Evolutionary conservation across 2,797 vertebrate genomes (phyloP).

Genomic region (Anguilla anguilla): DNA sequence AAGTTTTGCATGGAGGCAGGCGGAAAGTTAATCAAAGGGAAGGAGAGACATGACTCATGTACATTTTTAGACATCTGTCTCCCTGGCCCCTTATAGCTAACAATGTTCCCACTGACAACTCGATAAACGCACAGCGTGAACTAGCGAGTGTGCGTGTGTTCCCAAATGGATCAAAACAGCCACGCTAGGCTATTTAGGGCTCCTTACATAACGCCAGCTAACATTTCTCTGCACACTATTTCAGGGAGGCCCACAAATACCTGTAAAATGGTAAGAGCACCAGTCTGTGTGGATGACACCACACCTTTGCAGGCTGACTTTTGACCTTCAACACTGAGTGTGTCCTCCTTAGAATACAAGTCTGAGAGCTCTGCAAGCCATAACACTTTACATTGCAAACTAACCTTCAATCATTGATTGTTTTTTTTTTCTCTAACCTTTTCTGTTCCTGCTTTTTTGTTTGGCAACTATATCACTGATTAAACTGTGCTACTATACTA

Average conservation of each 20-base stretch:
- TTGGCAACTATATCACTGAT: neutral
- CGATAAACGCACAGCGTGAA: neutral
- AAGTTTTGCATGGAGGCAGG: neutral
- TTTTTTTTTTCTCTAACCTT: neutral
- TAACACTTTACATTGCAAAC: neutral
- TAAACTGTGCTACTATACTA: neutral
- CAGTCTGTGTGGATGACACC: neutral
- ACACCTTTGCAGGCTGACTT: neutral
- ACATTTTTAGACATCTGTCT: conserved; percentile 11
- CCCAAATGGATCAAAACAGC: neutral
- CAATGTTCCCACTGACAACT: neutral
- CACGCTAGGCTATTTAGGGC: conserved; percentile 7
- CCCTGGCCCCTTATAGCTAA: neutral
- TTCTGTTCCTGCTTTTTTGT: neutral
- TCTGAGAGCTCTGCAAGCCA: neutral
- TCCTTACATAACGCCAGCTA: neutral
- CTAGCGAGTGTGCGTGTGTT: neutral
- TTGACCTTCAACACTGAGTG: neutral
- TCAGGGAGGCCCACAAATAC: neutral
- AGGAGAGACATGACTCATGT: neutral
- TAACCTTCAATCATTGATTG: neutral
- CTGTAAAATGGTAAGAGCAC: conserved; percentile 2
- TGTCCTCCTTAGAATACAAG: neutral
- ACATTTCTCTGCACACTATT: neutral
- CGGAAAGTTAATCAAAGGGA: conserved; percentile 20